Evolutionary conservation across 53 echinoderm and acorn worm genomes (phyloP).

Genomic region (Patiria pectinifera): DNA sequence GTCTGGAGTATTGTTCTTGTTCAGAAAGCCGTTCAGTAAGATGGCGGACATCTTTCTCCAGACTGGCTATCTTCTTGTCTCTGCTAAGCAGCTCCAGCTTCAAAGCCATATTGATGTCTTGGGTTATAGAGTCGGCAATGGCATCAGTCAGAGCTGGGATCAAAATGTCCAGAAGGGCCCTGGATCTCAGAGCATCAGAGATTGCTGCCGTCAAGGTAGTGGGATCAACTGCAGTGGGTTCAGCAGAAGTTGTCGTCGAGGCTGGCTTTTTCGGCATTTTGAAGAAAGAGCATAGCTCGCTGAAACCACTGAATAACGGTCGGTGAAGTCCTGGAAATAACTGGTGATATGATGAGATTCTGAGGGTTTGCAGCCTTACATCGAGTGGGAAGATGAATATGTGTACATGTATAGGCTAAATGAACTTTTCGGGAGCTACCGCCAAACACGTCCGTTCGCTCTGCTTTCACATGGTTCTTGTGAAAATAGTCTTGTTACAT

Average conservation of each 20-base stretch:
- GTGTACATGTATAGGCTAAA: neutral
- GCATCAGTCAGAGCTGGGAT: too few relatives aligned
- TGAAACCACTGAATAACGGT: neutral
- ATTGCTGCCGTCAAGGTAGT: neutral
- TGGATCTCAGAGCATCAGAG: neutral
- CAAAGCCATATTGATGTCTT: constrained; percentile 12
- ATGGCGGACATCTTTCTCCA: too few relatives aligned
- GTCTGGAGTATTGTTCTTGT: too few relatives aligned
- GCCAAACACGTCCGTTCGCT: too few relatives aligned
- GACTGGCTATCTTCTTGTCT: constrained; percentile 32
- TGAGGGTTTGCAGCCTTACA: neutral
- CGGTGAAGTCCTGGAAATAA: neutral
- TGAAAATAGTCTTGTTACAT: constrained; percentile 1
- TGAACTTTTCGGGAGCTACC: neutral
- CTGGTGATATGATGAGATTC: neutral
- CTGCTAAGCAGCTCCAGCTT: constrained; percentile 33
- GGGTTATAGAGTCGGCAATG: too few relatives aligned
- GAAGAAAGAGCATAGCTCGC: neutral
- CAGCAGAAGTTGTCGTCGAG: neutral
- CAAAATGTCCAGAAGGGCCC: too few relatives aligned
- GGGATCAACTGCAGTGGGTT: neutral
- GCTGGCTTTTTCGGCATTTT: neutral
- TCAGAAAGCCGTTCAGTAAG: too few relatives aligned
- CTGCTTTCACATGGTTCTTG: too few relatives aligned
- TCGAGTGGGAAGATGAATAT: neutral